Evolutionary conservation across 1,140 invertebrate genomes (phyloP).

Genomic region (Drosophila lini): DNA sequence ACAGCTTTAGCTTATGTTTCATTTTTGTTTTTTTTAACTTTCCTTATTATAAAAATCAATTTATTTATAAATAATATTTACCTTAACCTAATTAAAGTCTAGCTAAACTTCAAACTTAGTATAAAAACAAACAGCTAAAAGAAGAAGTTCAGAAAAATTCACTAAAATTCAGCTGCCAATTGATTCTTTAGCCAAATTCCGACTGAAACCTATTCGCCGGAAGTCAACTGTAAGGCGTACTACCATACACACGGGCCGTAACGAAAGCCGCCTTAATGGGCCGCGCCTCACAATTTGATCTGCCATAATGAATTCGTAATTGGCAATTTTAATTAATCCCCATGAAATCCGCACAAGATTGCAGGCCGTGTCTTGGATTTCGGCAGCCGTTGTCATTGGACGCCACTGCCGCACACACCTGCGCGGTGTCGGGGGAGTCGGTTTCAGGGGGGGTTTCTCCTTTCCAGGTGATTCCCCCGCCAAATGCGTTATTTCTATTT

Average conservation of each 20-base stretch:
- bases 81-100: no score
- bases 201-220: not conserved
- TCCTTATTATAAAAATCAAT: no score
- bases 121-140: no score
- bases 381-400: slow-evolving; percentile 60
- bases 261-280: slow-evolving; percentile 42
- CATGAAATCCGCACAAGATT: slow-evolving; percentile 71
- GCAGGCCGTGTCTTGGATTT: slow-evolving; percentile 55
- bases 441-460: not conserved
- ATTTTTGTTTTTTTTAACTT: no score
- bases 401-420: slow-evolving; percentile 19
- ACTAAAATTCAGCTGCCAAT: not conserved
- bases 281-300: slow-evolving; percentile 54
- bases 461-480: not conserved
- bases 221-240: not conserved
- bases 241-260: slow-evolving; percentile 8
- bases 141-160: no score
- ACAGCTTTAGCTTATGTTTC: no score
- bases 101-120: no score
- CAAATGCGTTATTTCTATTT: slow-evolving; percentile 44
- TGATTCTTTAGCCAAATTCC: not conserved
- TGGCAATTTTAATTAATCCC: slow-evolving; percentile 84
- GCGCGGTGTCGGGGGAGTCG: not conserved
- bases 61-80: no score
- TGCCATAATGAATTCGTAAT: slow-evolving; percentile 82